Evolutionary conservation across 2,113 vertebrate species (phyloP).

Genomic region (Chelonoidis abingdonii): DNA sequence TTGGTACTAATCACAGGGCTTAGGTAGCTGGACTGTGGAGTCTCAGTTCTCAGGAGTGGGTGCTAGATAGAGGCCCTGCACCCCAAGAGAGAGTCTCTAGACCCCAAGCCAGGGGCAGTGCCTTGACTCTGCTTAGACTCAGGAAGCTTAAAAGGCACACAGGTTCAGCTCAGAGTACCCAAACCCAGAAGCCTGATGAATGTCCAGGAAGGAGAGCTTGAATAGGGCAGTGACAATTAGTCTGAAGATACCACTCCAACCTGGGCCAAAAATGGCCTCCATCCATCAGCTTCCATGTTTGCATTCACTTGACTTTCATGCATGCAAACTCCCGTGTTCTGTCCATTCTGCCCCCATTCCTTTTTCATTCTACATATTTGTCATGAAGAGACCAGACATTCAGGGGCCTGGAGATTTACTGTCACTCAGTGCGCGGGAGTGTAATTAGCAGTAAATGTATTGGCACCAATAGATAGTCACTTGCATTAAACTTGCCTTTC

Average conservation of each 20-base stretch:
- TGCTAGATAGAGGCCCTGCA: not conserved
- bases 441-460: too few relatives aligned
- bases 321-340: not conserved
- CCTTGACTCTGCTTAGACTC: not conserved
- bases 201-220: not conserved
- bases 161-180: not conserved
- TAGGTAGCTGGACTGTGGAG: not conserved
- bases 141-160: not conserved
- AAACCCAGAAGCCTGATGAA: not conserved
- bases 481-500: too few relatives aligned
- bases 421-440: not conserved
- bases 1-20: too few relatives aligned
- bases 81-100: not conserved
- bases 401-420: not conserved
- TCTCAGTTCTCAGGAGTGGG: not conserved
- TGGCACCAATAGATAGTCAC: too few relatives aligned
- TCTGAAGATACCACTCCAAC: not conserved
- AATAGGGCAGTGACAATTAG: not conserved
- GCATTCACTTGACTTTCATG: not conserved
- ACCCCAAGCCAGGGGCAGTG: not conserved
- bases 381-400: not conserved
- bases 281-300: not conserved
- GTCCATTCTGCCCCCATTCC: accelerated
- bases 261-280: not conserved
- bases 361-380: not conserved